A percentile compares a stretch with the other conserved stretches of the same genome.
Evolutionary conservation across 2,888 invertebrate species (phyloP).

Genomic region (Caenorhabditis sp.): DNA sequence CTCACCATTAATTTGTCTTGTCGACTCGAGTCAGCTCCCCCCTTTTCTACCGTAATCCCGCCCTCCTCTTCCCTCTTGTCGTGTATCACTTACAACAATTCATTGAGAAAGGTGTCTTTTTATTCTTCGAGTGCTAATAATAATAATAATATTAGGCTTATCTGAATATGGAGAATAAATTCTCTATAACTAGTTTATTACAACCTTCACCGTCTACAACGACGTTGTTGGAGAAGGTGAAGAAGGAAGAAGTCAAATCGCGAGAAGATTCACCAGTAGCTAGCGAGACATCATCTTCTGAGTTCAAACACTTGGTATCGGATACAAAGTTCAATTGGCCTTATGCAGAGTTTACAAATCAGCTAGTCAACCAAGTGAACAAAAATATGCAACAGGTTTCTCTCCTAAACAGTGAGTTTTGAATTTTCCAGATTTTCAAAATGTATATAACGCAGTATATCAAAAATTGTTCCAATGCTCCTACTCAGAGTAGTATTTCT

Average conservation of each 20-base stretch:
- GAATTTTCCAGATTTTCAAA: not conserved
- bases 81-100: not conserved
- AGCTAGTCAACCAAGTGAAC: not conserved
- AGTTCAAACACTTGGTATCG: not conserved
- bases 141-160: too few relatives aligned
- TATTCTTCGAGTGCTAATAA: too few relatives aligned
- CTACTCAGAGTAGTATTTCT: too few relatives aligned
- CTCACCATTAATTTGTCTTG: not conserved
- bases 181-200: too few relatives aligned
- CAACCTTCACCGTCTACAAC: too few relatives aligned
- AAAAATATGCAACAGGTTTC: constrained; percentile 2
- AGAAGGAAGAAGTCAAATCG: not conserved
- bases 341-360: not conserved
- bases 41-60: not conserved
- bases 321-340: not conserved
- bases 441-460: too few relatives aligned
- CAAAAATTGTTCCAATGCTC: too few relatives aligned
- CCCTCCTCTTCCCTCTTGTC: not conserved
- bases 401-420: constrained; percentile 20
- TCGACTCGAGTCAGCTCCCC: too few relatives aligned
- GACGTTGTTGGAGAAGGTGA: too few relatives aligned
- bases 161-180: too few relatives aligned
- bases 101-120: not conserved
- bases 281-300: not conserved
- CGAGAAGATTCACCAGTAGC: not conserved